A percentile compares a stretch with the other conserved stretches of the same genome.
phyloP scores from a whole-genome alignment of 2,888 invertebrate genomes.

The Diloba caeruleocephala region DNA sequence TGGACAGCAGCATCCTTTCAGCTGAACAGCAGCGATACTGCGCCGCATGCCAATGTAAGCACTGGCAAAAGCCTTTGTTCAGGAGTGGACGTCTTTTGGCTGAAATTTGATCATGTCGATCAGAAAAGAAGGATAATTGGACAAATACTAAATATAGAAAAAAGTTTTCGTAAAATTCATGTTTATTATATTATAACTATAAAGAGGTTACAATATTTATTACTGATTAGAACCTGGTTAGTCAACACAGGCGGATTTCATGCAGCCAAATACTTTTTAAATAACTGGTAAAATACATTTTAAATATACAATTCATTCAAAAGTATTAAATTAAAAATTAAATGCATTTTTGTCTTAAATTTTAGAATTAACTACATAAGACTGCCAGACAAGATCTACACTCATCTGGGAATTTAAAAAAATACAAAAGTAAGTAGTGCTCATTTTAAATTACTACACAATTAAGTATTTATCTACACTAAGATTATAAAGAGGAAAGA shows the following conservation, averaged over 20 bases:
- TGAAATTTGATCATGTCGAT: too few species aligned
- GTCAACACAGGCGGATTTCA: conserved; percentile 45
- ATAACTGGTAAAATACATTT: conserved; percentile 1
- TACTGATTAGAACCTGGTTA: conserved; percentile 47
- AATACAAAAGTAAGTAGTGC: not conserved
- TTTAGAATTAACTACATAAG: conserved; percentile 11
- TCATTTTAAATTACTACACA: not conserved
- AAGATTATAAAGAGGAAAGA: too few species aligned
- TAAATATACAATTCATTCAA: conserved; percentile 1
- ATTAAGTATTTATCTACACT: not conserved
- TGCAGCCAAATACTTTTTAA: conserved; percentile 24
- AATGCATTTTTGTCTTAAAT: conserved; percentile 42
- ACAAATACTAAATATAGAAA: conserved; percentile 7
- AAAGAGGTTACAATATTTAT: conserved; percentile 32
- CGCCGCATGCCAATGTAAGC: too few species aligned
- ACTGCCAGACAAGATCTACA: conserved; percentile 6
- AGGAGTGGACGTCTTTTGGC: too few species aligned
- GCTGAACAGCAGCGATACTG: too few species aligned
- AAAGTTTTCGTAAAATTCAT: conserved; percentile 33
- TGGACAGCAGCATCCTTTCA: too few species aligned
- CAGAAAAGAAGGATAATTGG: too few species aligned
- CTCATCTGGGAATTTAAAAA: not conserved
- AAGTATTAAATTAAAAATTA: conserved; percentile 35
- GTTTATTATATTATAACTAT: conserved; percentile 42
- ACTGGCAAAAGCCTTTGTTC: too few species aligned